Evolutionary conservation across 30 jellyfish, hydroid and myxozoan genomes (phyloP).

Genomic region (Aurelia sp.): DNA sequence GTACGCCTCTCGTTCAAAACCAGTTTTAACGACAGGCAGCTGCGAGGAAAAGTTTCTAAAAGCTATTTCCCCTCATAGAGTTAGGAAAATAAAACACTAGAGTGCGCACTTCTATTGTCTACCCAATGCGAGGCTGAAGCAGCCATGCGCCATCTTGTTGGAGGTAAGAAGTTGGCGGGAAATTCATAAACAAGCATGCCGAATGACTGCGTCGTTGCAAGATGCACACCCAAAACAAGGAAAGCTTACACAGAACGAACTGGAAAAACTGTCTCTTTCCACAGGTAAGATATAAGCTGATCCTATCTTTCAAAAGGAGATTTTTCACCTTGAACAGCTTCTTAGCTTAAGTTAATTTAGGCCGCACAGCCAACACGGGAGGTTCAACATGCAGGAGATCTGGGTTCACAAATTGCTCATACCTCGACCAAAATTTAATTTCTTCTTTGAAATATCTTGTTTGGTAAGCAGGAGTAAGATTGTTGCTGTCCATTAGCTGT

Average conservation of each 20-base stretch:
- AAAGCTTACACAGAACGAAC: neutral
- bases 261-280: neutral
- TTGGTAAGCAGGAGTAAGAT: neutral
- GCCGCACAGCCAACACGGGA: too few species aligned
- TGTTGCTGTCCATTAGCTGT: neutral
- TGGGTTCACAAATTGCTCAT: too few species aligned
- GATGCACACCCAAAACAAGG: neutral
- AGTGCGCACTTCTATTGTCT: conserved; percentile 12
- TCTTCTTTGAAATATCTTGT: neutral
- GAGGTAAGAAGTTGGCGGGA: conserved; percentile 1
- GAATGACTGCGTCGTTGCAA: conserved; percentile 16
- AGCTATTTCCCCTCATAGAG: too few species aligned
- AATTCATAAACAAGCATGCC: conserved; percentile 1
- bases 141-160: conserved; percentile 23
- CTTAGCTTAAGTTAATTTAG: too few species aligned
- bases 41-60: too few species aligned
- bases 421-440: too few species aligned
- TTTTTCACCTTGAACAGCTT: too few species aligned
- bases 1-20: too few species aligned
- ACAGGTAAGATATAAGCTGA: neutral
- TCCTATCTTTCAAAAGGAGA: too few species aligned
- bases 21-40: too few species aligned
- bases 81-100: neutral
- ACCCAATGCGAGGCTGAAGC: conserved; percentile 31
- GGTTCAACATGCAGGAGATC: too few species aligned